Base-by-base conservation (phyloP, 2,888 invertebrate species). In the Nephrotoma appendiculata region DNA sequence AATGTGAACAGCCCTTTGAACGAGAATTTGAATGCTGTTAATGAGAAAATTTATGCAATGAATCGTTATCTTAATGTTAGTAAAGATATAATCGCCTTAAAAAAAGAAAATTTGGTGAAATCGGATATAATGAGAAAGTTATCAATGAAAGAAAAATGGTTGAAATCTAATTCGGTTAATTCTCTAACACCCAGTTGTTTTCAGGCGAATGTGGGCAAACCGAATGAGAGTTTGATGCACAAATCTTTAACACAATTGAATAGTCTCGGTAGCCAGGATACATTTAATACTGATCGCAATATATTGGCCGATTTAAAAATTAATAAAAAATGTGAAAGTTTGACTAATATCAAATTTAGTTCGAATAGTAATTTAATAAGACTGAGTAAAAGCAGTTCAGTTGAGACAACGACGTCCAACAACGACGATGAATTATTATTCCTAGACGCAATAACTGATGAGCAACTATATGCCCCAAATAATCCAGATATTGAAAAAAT, bases 1-100 rank as follows among this genome's bases (percentile, higher is more conserved):
- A 90, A 90, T 52, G 90, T 89, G 87, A 89, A 89, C 0, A 91
- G 90, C 87, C 89, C 89, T 83, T 91, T 86, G 9, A 57, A 52
- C 41, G 31, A 57, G 41, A 85, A 91, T 87, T 91, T 92, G 44
- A 91, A 91, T 88, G 90, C 91, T 5, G 90, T 92, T 15, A 91
- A 90, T 88, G 92, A 91, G 86, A 91, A 91, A 86, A 87, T 92
- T 5, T 91, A 91, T 88, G 90, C 90, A 84, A 87, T 92, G 4
- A 92, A 91, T 88, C 91, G 90, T 87, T 90, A 91, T 88, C 89
- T 91, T n/a, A 91, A 91, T 88, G 89, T 92, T 89, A 91, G 90
- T 86, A 92, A 91, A 85, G 91, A 92, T 87, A 88, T 92, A 4
- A 90, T 91, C 86, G 90, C 89, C 83, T 87, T 92, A 87, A 90